Evolutionary conservation across 2,888 invertebrate species (phyloP).

Genomic region (Sesia apiformis): DNA sequence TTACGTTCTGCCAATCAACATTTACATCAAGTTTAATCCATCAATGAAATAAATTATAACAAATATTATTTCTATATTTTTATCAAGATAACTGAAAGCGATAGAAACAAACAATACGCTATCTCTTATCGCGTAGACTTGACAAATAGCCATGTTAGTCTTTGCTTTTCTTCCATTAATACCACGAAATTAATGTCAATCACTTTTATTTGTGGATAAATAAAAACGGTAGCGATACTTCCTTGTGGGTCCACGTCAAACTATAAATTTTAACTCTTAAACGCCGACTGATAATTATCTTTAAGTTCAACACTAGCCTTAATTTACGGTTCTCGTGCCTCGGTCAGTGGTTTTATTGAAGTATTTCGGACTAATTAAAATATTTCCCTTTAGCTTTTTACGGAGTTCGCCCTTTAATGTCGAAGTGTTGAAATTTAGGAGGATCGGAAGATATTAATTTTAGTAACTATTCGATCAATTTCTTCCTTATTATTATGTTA

Average conservation of each 20-base stretch:
- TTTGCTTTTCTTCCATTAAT: conserved; percentile 30
- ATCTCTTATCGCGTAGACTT: conserved; percentile 8
- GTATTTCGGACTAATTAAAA: conserved; percentile 63
- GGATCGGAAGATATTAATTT: conserved; percentile 39
- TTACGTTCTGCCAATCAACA: too few relatives aligned
- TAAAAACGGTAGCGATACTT: conserved; percentile 54
- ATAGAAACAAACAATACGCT: conserved; percentile 9
- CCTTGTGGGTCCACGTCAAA: conserved; percentile 26
- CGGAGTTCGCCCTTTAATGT: conserved; percentile 21
- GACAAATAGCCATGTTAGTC: conserved; percentile 2
- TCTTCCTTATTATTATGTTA: neutral
- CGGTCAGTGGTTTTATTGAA: conserved; percentile 50
- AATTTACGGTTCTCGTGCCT: conserved; percentile 49
- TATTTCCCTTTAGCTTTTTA: conserved; percentile 36
- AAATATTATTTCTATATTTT: neutral
- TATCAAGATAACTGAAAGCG: too few relatives aligned
- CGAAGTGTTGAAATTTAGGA: conserved; percentile 16
- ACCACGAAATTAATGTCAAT: conserved; percentile 54
- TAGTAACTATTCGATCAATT: conserved; percentile 37
- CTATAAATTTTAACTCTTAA: conserved; percentile 48
- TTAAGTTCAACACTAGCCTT: conserved; percentile 32
- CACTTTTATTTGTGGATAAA: conserved; percentile 61
- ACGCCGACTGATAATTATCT: conserved; percentile 44
- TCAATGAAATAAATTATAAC: neutral
- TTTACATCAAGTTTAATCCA: neutral